A percentile compares a stretch with the other conserved stretches of the same genome.
Conservation (phyloP, 1,140 invertebrate species). For the Aradophagus sp. region DNA sequence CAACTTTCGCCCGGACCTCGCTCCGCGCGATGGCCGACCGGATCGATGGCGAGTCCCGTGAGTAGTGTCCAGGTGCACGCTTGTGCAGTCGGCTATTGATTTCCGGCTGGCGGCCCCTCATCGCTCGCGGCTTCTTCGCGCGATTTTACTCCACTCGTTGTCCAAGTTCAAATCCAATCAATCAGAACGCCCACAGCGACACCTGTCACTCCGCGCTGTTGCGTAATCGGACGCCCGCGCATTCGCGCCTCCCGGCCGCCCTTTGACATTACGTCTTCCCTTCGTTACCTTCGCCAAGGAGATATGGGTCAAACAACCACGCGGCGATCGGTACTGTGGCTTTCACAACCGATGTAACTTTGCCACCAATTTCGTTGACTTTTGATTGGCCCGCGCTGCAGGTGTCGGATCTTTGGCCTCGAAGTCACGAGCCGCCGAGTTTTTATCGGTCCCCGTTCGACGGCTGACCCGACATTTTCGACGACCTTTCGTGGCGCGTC, state of each 20-base stretch:
- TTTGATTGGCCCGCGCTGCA: too few relatives aligned
- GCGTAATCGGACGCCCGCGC: conserved; percentile 58
- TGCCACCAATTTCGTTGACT: too few relatives aligned
- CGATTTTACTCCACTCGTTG: conserved; percentile 12
- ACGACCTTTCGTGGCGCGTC: conserved; percentile 18
- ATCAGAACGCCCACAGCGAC: conserved; percentile 49
- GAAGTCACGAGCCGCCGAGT: too few relatives aligned
- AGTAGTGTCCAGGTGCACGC: conserved; percentile 25
- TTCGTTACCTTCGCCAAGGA: too few relatives aligned
- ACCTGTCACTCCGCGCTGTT: conserved; percentile 53
- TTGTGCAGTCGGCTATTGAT: conserved; percentile 37
- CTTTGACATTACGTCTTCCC: conserved; percentile 4
- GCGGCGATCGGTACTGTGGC: too few relatives aligned
- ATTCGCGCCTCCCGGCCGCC: conserved; percentile 21
- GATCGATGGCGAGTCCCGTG: conserved; percentile 19
- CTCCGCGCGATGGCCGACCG: too few relatives aligned
- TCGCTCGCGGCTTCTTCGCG: conserved; percentile 20
- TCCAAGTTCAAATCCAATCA: conserved; percentile 48
- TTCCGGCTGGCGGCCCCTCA: conserved; percentile 13
- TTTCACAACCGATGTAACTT: too few relatives aligned
- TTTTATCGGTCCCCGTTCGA: conserved; percentile 23
- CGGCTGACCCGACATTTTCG: conserved; percentile 48
- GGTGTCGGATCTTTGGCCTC: too few relatives aligned
- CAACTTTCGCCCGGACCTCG: too few relatives aligned
- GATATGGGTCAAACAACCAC: too few relatives aligned